Conservation (phyloP, 1,140 invertebrate species). For the Trachymyrmex cornetzi region DNA sequence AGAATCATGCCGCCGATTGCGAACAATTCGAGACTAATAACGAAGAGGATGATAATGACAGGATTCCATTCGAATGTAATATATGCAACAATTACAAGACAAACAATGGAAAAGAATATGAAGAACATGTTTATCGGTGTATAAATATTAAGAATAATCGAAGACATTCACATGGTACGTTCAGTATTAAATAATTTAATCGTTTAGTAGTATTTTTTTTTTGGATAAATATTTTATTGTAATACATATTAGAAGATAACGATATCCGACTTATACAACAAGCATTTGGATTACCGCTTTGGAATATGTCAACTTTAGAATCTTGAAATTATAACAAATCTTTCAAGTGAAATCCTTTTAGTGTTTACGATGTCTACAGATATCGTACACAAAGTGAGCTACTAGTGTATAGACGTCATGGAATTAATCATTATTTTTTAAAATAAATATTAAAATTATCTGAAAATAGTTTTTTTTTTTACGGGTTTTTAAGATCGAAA, state of each 20-base stretch:
- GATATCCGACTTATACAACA: neutral
- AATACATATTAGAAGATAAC: constrained; percentile 3
- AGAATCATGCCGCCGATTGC: constrained; percentile 77
- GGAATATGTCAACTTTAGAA: neutral
- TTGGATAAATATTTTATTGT: constrained; percentile 35
- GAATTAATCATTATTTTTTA: too few relatives aligned
- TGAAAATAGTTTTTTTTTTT: too few relatives aligned
- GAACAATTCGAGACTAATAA: constrained; percentile 68
- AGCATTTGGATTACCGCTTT: neutral
- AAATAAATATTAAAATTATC: too few relatives aligned
- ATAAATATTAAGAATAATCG: constrained; percentile 31
- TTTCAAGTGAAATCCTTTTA: neutral
- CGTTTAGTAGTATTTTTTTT: constrained; percentile 31
- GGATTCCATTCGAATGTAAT: constrained; percentile 60
- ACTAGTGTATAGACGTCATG: too few relatives aligned
- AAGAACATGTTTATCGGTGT: constrained; percentile 72
- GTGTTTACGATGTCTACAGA: too few relatives aligned
- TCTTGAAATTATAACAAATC: constrained; percentile 9
- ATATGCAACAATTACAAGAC: constrained; percentile 73
- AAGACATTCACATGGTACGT: constrained; percentile 51
- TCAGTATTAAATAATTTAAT: constrained; percentile 19
- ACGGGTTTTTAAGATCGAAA: too few relatives aligned
- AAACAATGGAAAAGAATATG: constrained; percentile 59
- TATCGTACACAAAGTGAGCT: too few relatives aligned
- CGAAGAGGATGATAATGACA: constrained; percentile 34